Conservation (phyloP, 1,140 invertebrate genomes). For the Mactra quadrangularis region DNA sequence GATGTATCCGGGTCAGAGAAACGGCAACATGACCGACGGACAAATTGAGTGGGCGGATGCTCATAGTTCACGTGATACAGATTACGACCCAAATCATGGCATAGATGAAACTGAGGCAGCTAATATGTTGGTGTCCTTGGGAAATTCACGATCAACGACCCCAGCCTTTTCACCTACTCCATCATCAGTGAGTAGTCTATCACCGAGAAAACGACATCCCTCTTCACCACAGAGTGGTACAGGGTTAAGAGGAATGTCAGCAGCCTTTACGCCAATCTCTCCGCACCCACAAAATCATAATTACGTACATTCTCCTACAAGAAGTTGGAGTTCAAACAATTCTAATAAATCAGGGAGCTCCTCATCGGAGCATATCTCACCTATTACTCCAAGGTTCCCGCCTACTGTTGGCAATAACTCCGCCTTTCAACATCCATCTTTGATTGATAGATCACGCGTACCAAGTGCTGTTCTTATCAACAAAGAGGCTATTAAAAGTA, state of each 20-base stretch:
- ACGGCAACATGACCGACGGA: constrained; percentile 84
- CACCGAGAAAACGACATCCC: constrained; percentile 67
- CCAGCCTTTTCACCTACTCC: constrained; percentile 88
- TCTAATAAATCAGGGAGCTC: constrained; percentile 80
- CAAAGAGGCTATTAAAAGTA: constrained; percentile 74
- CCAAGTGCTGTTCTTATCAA: constrained; percentile 63
- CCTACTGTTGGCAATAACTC: constrained; percentile 48
- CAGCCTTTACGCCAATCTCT: constrained; percentile 82
- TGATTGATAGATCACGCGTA: constrained; percentile 50
- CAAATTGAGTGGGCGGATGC: constrained; percentile 92
- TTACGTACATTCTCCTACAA: constrained; percentile 76
- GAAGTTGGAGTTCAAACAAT: constrained; percentile 77
- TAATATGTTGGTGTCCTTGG: constrained; percentile 97
- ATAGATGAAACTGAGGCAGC: constrained; percentile 98
- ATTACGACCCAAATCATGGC: constrained; percentile 85
- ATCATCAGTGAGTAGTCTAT: constrained; percentile 66
- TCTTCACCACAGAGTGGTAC: constrained; percentile 65
- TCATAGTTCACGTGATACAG: constrained; percentile 62
- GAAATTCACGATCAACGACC: constrained; percentile 89
- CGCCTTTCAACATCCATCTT: constrained; percentile 61
- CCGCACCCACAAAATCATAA: constrained; percentile 76
- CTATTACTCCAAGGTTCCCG: constrained; percentile 77
- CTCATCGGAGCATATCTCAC: constrained; percentile 79
- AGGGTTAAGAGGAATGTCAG: constrained; percentile 64
- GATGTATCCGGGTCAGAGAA: constrained; percentile 73